phyloP scores from a whole-genome alignment of 1,140 invertebrate species.

The Neodiprion lecontei region DNA sequence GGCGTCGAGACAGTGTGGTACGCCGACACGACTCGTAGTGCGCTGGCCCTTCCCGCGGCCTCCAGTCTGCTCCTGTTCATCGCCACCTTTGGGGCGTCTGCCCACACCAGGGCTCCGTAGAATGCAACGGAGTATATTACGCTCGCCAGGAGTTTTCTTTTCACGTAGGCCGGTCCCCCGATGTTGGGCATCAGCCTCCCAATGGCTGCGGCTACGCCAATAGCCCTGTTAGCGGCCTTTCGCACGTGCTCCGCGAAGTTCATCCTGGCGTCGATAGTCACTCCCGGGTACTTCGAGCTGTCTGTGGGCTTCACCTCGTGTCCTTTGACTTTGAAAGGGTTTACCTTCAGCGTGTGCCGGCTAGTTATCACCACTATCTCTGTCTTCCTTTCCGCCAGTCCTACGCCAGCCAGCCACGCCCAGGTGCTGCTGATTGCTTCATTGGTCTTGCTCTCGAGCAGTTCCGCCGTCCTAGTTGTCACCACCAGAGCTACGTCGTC shows the following conservation, averaged over 20 bases:
- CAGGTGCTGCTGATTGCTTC: not conserved
- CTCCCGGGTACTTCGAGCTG: not conserved
- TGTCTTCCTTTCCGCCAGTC: conserved; percentile 26
- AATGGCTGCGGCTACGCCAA: not conserved
- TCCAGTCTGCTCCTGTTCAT: not conserved
- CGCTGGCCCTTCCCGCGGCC: not conserved
- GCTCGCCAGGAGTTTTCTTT: not conserved
- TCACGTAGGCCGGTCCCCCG: not conserved
- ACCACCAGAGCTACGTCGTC: conserved; percentile 38
- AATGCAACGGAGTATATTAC: no score
- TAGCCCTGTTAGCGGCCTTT: not conserved
- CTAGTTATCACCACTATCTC: conserved; percentile 23
- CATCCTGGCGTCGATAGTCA: not conserved
- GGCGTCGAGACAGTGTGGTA: no score
- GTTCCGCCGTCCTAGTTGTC: conserved; percentile 15
- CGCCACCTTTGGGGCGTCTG: not conserved
- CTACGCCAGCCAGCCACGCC: conserved; percentile 8
- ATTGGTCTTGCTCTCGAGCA: conserved; percentile 1
- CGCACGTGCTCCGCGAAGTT: not conserved
- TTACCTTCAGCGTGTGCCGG: not conserved
- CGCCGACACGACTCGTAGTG: no score
- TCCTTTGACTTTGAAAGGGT: not conserved
- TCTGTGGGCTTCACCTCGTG: not conserved
- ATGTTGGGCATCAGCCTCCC: not conserved
- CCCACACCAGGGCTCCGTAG: not conserved